Evolutionary conservation across 1,140 invertebrate species (phyloP).

Genomic region (Drosophila kanapiae): DNA sequence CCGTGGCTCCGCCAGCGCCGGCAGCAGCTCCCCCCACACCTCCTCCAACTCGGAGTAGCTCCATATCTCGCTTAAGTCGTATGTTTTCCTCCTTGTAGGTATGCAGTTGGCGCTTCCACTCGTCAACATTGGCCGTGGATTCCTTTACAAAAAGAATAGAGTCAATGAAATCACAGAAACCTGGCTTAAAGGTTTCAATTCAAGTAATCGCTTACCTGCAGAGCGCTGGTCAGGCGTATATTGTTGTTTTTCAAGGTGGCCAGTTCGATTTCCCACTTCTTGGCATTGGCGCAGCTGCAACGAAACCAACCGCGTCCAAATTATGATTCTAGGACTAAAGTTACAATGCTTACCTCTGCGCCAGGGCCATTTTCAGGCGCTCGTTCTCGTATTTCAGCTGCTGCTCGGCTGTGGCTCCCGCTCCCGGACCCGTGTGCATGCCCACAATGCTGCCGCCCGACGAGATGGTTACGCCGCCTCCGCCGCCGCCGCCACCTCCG

Average conservation of each 20-base stretch:
- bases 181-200: not conserved
- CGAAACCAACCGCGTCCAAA: not conserved
- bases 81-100: slow-evolving; percentile 98
- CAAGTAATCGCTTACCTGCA: slow-evolving; percentile 88
- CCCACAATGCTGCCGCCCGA: slow-evolving; percentile 77
- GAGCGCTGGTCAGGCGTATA: slow-evolving; percentile 95
- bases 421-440: slow-evolving; percentile 79
- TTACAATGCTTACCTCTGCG: slow-evolving; percentile 92
- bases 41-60: slow-evolving; percentile 69
- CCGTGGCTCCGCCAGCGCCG: slow-evolving; percentile 60
- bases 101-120: slow-evolving; percentile 98
- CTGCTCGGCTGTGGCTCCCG: slow-evolving; percentile 89
- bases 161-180: not conserved
- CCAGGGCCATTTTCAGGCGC: slow-evolving; percentile 96
- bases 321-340: not conserved
- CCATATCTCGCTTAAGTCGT: slow-evolving; percentile 89
- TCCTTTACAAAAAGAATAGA: slow-evolving; percentile 86
- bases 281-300: slow-evolving; percentile 96
- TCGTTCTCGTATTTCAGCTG: slow-evolving; percentile 99
- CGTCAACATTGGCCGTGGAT: slow-evolving; percentile 98
- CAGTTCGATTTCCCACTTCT: slow-evolving; percentile 99
- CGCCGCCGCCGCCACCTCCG: slow-evolving; percentile 38
- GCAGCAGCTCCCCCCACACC: slow-evolving; percentile 45
- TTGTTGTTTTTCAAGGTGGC: slow-evolving; percentile 98
- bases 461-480: slow-evolving; percentile 66